These are phyloP conservation scores for Malaclemys terrapin DNA, from an alignment of 2,113 vertebrate genomes.

Conservation along the genomic window DNA sequence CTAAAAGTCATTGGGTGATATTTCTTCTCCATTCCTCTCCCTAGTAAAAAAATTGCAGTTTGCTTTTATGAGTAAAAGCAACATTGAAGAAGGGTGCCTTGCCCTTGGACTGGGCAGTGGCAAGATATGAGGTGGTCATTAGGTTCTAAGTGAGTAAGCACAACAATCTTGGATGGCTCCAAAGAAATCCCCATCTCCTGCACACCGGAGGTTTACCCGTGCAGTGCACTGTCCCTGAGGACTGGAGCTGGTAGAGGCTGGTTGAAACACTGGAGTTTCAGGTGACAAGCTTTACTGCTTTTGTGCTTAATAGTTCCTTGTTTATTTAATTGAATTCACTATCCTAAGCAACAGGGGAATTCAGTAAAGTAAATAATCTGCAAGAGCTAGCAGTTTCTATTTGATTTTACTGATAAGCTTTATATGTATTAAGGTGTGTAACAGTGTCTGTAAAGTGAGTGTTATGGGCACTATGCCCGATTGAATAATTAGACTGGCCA, in stretches of 20 bases:
- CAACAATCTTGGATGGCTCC: background rate
- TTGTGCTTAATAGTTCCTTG: background rate
- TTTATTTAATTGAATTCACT: background rate
- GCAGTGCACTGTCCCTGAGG: background rate
- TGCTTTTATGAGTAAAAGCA: background rate
- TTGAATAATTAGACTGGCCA: background rate
- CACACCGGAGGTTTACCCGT: background rate
- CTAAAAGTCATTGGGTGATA: background rate
- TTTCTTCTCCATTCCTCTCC: background rate
- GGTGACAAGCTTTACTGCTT: background rate
- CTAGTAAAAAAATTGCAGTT: background rate
- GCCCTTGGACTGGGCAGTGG: background rate
- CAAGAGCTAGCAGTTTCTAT: slow-evolving; percentile 17
- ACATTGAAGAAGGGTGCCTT: background rate
- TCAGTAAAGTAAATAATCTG: slow-evolving; percentile 24
- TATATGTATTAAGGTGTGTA: background rate
- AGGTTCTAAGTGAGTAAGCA: background rate
- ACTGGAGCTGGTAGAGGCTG: background rate
- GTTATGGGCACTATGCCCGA: too few relatives aligned
- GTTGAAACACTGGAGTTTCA: background rate
- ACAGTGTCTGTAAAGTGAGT: background rate
- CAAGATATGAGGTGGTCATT: background rate
- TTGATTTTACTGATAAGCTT: slow-evolving; percentile 49
- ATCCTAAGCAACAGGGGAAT: background rate
- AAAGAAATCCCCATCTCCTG: background rate